Percentiles rank a stretch among this genome's conserved stretches.
phyloP scores from a whole-genome alignment of 2,113 vertebrate genomes.

The Nycticryphes semicollaris region DNA sequence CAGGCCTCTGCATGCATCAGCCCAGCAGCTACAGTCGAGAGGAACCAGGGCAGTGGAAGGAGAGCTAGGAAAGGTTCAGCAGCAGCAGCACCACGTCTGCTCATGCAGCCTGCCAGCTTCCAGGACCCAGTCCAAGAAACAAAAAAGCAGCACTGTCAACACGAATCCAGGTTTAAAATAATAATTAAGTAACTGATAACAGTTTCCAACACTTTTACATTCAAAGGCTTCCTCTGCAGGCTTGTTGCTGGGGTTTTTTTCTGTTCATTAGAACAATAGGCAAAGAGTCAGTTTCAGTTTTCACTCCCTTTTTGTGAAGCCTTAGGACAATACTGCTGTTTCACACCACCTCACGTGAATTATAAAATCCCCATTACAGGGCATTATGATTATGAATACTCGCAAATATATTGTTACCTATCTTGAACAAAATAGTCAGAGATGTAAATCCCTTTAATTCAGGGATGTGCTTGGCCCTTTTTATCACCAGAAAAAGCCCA shows the following conservation, averaged over 20 bases:
- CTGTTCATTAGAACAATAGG: not conserved
- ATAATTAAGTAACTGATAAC: not conserved
- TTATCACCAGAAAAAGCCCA: not conserved
- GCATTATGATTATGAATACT: not conserved
- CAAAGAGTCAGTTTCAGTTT: not conserved
- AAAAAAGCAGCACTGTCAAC: not conserved
- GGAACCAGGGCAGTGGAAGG: not conserved
- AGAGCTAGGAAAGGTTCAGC: not conserved
- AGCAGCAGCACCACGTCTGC: not conserved
- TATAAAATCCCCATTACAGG: not conserved
- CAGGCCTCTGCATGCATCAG: not conserved
- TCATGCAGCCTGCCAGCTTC: not conserved
- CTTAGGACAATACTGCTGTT: not conserved
- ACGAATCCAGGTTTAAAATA: not conserved
- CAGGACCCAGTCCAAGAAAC: not conserved
- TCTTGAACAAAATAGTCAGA: not conserved
- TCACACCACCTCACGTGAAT: not conserved
- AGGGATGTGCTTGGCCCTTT: not conserved
- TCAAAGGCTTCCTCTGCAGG: not conserved
- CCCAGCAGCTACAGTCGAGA: accelerated
- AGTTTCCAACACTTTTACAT: not conserved
- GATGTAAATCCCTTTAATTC: not conserved
- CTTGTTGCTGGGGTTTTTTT: not conserved
- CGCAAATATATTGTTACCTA: not conserved
- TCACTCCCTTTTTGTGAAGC: not conserved